phyloP scores from a whole-genome alignment of 2,888 invertebrate species.

The Flabesymbios commensalis region DNA sequence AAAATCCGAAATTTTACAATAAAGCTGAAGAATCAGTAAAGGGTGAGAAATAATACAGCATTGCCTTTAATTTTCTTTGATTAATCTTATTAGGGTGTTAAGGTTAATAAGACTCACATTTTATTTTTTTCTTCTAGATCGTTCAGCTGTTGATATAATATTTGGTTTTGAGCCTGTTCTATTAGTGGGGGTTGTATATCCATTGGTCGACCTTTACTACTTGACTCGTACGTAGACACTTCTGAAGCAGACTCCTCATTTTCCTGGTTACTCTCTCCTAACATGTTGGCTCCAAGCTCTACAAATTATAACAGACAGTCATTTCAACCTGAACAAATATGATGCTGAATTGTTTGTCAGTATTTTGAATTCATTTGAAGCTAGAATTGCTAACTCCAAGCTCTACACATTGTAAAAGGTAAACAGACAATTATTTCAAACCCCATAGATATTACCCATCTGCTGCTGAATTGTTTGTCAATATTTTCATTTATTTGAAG shows the following conservation, averaged over 20 bases:
- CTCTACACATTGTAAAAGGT: background rate
- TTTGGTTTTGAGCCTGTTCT: conserved; percentile 18
- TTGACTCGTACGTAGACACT: conserved; percentile 69
- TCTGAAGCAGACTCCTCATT: conserved; percentile 70
- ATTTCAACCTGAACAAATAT: background rate
- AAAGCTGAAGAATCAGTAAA: no score
- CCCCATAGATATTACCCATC: no score
- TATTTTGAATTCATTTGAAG: background rate
- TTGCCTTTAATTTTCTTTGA: no score
- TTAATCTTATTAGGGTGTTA: no score
- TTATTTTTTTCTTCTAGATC: conserved; percentile 50
- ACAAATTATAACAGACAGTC: background rate
- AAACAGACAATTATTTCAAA: background rate
- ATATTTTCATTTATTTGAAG: no score
- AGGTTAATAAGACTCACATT: conserved; percentile 33
- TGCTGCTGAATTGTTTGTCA: no score
- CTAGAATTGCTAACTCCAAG: conserved; percentile 2
- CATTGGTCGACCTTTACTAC: background rate
- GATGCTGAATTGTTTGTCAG: no score
- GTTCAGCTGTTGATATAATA: conserved; percentile 45
- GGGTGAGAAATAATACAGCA: no score
- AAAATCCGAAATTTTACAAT: no score
- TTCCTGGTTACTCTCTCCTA: background rate
- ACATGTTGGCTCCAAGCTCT: conserved; percentile 12
- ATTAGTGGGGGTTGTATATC: background rate